These are phyloP conservation scores for Musca domestica DNA, from an alignment of 1,140 invertebrate species.

Conservation along the genomic window DNA sequence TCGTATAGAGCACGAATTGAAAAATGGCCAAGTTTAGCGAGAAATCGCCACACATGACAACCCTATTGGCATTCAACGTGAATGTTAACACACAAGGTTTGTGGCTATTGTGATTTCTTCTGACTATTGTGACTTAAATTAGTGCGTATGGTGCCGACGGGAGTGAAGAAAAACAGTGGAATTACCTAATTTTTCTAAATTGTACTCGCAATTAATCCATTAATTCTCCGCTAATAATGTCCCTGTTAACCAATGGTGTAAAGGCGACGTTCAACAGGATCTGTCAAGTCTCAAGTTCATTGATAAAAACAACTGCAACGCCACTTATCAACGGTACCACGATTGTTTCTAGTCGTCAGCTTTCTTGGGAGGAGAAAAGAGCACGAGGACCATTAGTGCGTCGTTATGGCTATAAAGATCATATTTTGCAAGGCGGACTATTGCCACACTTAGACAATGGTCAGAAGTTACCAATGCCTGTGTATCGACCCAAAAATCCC, in stretches of 20 bases:
- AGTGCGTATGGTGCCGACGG: no score
- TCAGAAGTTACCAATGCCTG: constrained; percentile 62
- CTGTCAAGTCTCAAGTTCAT: neutral
- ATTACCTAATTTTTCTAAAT: constrained; percentile 3
- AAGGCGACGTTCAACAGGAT: neutral
- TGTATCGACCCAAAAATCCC: constrained; percentile 63
- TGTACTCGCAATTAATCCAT: neutral
- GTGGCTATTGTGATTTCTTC: no score
- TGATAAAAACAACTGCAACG: neutral
- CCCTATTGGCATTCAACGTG: no score
- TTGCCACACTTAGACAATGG: constrained; percentile 63
- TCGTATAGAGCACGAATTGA: no score
- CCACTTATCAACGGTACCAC: neutral
- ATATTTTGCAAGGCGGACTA: constrained; percentile 64
- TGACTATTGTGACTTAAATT: no score
- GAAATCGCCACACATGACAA: no score
- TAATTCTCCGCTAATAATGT: neutral
- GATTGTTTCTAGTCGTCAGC: constrained; percentile 49
- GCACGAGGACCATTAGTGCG: constrained; percentile 61
- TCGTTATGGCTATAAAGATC: constrained; percentile 70
- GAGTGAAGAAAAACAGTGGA: neutral
- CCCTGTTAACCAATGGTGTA: constrained; percentile 14
- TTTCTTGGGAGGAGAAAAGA: constrained; percentile 70
- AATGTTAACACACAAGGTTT: no score
- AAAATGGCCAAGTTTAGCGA: no score